These are phyloP conservation scores for Eospalax fontanierii DNA, from an alignment of 2,797 vertebrate species.

Conservation along the genomic window DNA sequence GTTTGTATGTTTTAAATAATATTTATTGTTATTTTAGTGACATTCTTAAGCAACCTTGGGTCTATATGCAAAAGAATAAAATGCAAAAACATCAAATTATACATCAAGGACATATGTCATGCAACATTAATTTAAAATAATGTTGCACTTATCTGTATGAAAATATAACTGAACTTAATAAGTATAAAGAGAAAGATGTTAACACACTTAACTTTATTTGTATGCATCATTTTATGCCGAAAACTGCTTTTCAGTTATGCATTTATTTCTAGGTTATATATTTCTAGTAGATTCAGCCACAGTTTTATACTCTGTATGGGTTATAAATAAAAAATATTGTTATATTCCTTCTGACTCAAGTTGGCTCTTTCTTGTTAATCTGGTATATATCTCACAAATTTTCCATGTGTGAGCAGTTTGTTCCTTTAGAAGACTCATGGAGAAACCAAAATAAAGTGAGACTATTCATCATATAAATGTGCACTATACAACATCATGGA, in stretches of 20 bases:
- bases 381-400: background rate
- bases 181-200: background rate
- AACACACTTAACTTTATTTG: background rate
- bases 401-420: background rate
- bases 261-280: background rate
- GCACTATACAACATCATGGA: background rate
- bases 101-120: background rate
- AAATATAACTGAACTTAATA: constrained; percentile 14
- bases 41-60: background rate
- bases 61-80: background rate
- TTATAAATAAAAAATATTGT: background rate
- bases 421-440: background rate
- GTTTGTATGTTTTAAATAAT: background rate
- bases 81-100: background rate
- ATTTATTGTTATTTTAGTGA: constrained; percentile 30
- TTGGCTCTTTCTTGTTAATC: background rate
- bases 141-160: background rate
- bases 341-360: background rate
- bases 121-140: background rate
- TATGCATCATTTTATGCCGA: background rate
- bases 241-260: background rate
- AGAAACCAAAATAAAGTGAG: constrained; percentile 54
- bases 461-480: constrained; percentile 1
- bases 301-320: background rate
- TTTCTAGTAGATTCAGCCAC: constrained; percentile 15